Evolutionary conservation across 2,888 invertebrate genomes (phyloP).

Genomic region (Gastrophysa polygoni): DNA sequence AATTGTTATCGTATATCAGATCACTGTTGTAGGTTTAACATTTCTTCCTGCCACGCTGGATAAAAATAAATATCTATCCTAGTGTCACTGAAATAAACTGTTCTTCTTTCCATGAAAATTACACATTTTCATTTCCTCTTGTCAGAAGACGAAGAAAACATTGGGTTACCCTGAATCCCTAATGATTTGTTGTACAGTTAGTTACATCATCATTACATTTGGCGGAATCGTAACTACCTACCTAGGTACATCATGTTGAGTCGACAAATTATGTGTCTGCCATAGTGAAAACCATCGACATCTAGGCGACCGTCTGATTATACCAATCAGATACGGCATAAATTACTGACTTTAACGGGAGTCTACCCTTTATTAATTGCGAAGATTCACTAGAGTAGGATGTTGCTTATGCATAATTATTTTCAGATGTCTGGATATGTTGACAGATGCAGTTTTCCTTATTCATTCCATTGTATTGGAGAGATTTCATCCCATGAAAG

Average conservation of each 20-base stretch:
- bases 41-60: slow-evolving; percentile 44
- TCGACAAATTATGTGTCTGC: slow-evolving; percentile 20
- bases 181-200: too few species aligned
- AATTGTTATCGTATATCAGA: slow-evolving; percentile 26
- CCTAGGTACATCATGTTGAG: slow-evolving; percentile 2
- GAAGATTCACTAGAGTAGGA: slow-evolving; percentile 13
- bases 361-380: slow-evolving; percentile 18
- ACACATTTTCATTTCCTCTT: slow-evolving; percentile 12
- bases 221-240: too few species aligned
- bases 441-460: too few species aligned
- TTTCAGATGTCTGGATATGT: too few species aligned
- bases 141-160: too few species aligned
- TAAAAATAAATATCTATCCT: slow-evolving; percentile 45
- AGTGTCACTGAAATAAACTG: slow-evolving; percentile 39
- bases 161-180: too few species aligned
- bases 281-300: slow-evolving; percentile 16
- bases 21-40: slow-evolving; percentile 42
- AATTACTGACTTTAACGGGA: slow-evolving; percentile 27
- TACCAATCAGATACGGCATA: slow-evolving; percentile 17
- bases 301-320: slow-evolving; percentile 23
- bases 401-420: background rate
- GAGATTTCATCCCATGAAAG: too few species aligned
- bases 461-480: too few species aligned
- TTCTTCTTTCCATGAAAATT: slow-evolving; percentile 20
- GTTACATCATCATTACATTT: too few species aligned